Conservation (phyloP, 2,113 vertebrate genomes). For the Xiphophorus hellerii region DNA sequence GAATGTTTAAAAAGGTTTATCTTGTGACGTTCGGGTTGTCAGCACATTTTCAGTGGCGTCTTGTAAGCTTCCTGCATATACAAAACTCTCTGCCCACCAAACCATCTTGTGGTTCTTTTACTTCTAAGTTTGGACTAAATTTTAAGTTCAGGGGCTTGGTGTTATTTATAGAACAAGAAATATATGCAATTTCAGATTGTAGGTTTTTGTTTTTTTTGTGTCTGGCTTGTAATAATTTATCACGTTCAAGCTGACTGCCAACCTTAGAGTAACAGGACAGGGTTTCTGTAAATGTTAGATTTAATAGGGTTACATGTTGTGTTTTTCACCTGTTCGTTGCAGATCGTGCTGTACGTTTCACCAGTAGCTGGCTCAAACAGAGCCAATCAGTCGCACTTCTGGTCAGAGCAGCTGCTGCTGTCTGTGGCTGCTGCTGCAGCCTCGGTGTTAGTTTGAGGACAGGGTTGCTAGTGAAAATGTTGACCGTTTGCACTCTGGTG, state of each 20-base stretch:
- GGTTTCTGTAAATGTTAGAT: background rate
- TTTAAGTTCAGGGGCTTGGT: background rate
- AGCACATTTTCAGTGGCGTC: background rate
- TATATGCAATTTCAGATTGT: background rate
- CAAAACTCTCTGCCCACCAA: background rate
- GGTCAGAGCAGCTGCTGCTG: conserved; percentile 1
- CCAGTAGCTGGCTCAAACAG: background rate
- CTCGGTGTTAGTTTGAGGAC: background rate
- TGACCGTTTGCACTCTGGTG: background rate
- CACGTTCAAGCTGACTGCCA: background rate
- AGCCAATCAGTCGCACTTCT: background rate
- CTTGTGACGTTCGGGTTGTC: background rate
- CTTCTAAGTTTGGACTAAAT: background rate
- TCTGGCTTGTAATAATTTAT: background rate
- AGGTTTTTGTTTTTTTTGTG: background rate
- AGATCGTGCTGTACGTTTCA: background rate
- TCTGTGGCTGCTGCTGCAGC: background rate
- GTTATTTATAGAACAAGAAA: background rate
- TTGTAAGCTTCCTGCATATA: background rate
- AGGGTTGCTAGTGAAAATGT: background rate
- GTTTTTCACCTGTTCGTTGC: background rate
- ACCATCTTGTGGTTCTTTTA: conserved; percentile 7
- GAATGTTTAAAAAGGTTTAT: background rate
- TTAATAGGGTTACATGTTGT: background rate
- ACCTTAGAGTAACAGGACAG: background rate